Percentiles rank a stretch among this genome's conserved stretches.
Evolutionary conservation across 2,113 vertebrate species (phyloP).

Genomic region (Tachysurus fulvidraco): DNA sequence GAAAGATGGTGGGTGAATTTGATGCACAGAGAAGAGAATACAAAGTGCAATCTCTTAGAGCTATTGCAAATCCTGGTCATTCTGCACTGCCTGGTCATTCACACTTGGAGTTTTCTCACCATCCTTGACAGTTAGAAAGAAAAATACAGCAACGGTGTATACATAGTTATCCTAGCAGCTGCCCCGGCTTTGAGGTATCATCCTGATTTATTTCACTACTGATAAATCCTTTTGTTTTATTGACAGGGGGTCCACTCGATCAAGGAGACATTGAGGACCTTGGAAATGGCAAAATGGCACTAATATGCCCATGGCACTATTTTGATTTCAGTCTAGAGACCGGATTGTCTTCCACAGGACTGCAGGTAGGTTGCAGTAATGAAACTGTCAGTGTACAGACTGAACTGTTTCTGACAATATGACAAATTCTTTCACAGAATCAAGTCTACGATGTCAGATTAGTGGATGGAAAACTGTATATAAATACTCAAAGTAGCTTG

Average conservation of each 20-base stretch:
- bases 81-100: background rate
- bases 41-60: background rate
- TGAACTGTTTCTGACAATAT: conserved; percentile 1
- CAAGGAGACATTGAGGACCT: conserved; percentile 70
- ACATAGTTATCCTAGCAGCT: background rate
- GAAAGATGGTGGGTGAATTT: background rate
- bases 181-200: background rate
- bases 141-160: background rate
- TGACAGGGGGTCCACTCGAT: conserved; percentile 67
- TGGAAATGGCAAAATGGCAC: conserved; percentile 62
- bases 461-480: conserved; percentile 61
- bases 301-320: conserved; percentile 70
- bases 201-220: background rate
- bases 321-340: conserved; percentile 70
- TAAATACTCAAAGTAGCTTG: conserved; percentile 63
- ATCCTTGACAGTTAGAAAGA: background rate
- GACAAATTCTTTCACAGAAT: conserved; percentile 52
- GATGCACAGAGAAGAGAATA: background rate
- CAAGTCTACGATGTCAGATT: conserved; percentile 66
- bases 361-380: conserved; percentile 58
- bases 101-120: background rate
- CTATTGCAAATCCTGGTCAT: background rate
- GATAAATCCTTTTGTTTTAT: background rate
- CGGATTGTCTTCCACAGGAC: conserved; percentile 65
- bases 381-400: background rate